These are phyloP conservation scores for Pseudorhombus dupliciocellatus DNA, from an alignment of 2,113 vertebrate species.

Conservation along the genomic window DNA sequence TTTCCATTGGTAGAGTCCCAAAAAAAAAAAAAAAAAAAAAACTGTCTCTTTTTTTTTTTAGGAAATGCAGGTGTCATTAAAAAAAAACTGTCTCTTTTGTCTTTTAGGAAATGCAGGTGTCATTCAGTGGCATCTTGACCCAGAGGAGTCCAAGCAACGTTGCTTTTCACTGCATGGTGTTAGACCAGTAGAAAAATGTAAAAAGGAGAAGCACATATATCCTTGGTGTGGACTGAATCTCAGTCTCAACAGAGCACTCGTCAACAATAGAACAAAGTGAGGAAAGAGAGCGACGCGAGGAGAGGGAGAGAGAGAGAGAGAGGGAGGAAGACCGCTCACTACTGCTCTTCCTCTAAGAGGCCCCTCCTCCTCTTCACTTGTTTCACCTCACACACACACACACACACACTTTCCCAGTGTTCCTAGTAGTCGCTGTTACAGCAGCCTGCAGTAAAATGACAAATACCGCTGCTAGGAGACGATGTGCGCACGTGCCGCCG, in stretches of 20 bases:
- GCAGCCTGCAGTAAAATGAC: slow-evolving; percentile 80
- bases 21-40: slow-evolving; percentile 60
- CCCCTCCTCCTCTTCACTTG: slow-evolving; percentile 70
- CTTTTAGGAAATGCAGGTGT: slow-evolving; percentile 80
- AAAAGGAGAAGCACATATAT: slow-evolving; percentile 47
- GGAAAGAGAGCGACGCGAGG: slow-evolving; percentile 73
- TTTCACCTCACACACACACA: slow-evolving; percentile 66
- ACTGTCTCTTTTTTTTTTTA: slow-evolving; percentile 78
- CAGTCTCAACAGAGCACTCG: slow-evolving; percentile 71
- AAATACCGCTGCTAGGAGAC: slow-evolving; percentile 66
- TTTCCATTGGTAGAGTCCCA: slow-evolving; percentile 81
- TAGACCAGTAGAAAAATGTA: slow-evolving; percentile 25
- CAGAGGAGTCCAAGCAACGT: slow-evolving; percentile 70
- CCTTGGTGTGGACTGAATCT: slow-evolving; percentile 67
- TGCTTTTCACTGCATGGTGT: slow-evolving; percentile 68
- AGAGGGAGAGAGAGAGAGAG: slow-evolving; percentile 61
- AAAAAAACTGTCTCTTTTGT: slow-evolving; percentile 70
- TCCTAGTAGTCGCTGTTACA: slow-evolving; percentile 61
- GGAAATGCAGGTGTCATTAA: slow-evolving; percentile 77
- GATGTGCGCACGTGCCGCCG: slow-evolving; percentile 81
- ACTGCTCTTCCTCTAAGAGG: slow-evolving; percentile 74
- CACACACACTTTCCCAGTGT: slow-evolving; percentile 61
- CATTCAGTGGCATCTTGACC: slow-evolving; percentile 82
- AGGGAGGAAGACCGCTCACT: slow-evolving; percentile 72
- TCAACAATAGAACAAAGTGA: slow-evolving; percentile 83